These are phyloP conservation scores for Scomber japonicus DNA, from an alignment of 2,113 vertebrate genomes.

Conservation along the genomic window DNA sequence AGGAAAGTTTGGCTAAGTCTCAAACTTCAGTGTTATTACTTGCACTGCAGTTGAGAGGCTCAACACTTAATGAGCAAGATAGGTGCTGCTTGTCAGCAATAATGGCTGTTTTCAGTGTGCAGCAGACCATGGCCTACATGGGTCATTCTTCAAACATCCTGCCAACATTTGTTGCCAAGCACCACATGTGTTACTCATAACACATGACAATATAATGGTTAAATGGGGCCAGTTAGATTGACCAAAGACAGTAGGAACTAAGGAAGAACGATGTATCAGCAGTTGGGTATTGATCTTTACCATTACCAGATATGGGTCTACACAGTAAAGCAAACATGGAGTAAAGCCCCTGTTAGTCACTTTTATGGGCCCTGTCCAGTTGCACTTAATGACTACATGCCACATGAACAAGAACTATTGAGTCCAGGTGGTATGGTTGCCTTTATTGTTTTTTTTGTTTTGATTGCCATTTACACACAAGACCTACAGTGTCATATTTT, in stretches of 20 bases:
- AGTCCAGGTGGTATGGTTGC: conserved; percentile 29
- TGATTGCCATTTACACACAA: conserved; percentile 27
- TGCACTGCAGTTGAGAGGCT: conserved; percentile 55
- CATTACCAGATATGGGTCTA: conserved; percentile 63
- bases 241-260: conserved; percentile 60
- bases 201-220: conserved; percentile 77
- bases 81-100: conserved; percentile 76
- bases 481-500: conserved; percentile 16
- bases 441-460: conserved; percentile 28
- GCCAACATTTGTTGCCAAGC: conserved; percentile 77
- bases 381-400: conserved; percentile 59
- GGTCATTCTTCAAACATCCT: conserved; percentile 79
- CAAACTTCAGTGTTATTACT: conserved; percentile 48
- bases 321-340: conserved; percentile 60
- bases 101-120: conserved; percentile 78
- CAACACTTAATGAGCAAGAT: conserved; percentile 73
- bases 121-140: conserved; percentile 62
- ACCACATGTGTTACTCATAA: conserved; percentile 69
- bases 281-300: conserved; percentile 70
- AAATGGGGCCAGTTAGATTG: conserved; percentile 77
- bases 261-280: conserved; percentile 73
- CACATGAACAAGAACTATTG: conserved; percentile 46
- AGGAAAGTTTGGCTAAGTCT: conserved; percentile 32
- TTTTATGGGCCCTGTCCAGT: conserved; percentile 70
- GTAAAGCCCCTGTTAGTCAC: conserved; percentile 75